These are phyloP conservation scores for Rhombomys opimus DNA, from an alignment of 2,113 vertebrate genomes.

Conservation along the genomic window DNA sequence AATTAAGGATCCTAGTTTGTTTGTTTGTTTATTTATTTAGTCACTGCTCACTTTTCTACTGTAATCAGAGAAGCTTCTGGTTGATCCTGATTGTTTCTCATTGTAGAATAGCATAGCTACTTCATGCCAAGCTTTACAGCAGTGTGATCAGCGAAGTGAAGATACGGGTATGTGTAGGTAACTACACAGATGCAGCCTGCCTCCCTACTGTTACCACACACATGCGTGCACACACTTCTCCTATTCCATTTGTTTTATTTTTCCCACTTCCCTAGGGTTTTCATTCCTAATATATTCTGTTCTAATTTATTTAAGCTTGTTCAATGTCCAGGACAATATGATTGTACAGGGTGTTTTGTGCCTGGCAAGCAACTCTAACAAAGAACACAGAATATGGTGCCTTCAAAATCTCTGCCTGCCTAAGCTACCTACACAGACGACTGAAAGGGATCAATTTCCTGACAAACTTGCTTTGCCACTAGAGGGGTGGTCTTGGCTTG, in stretches of 20 bases:
- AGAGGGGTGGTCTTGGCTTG: background rate
- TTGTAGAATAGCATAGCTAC: conserved; percentile 75
- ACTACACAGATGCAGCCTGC: background rate
- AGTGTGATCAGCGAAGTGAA: background rate
- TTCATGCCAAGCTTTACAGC: background rate
- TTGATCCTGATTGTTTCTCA: conserved; percentile 77
- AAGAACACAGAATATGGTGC: background rate
- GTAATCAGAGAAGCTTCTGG: conserved; percentile 63
- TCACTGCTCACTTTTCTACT: conserved; percentile 28
- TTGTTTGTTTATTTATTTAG: conserved; percentile 56
- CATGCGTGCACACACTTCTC: background rate
- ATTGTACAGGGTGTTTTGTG: conserved; percentile 44
- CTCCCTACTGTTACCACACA: background rate
- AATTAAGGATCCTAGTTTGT: conserved; percentile 75
- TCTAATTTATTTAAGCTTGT: background rate
- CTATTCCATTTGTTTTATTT: background rate
- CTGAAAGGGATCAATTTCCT: background rate
- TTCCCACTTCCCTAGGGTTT: background rate
- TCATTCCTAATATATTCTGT: background rate
- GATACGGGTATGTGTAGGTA: background rate
- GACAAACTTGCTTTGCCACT: background rate
- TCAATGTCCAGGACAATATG: conserved; percentile 38
- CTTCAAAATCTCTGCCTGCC: conserved; percentile 40
- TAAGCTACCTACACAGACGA: background rate
- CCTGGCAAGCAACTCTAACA: background rate